Percentiles rank a stretch among this genome's conserved stretches.
Evolutionary conservation across 2,888 invertebrate species (phyloP).

Genomic region (Osmoderma eremita): DNA sequence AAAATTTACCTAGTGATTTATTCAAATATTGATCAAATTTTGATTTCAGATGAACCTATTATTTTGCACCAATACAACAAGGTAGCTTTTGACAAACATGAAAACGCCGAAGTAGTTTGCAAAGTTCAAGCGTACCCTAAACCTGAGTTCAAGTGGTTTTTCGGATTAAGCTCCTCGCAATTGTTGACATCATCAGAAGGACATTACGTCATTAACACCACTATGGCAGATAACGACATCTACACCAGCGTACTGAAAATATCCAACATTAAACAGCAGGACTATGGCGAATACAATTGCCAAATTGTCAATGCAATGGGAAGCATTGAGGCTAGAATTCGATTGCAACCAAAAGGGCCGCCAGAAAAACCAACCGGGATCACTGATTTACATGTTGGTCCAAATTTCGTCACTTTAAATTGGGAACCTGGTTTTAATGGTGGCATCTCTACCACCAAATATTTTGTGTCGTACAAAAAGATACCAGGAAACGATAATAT

Average conservation of each 20-base stretch:
- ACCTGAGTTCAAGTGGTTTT: slow-evolving; percentile 93
- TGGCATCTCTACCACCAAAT: slow-evolving; percentile 85
- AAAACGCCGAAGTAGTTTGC: slow-evolving; percentile 87
- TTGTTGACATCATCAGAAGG: slow-evolving; percentile 83
- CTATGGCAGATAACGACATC: slow-evolving; percentile 84
- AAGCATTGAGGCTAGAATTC: slow-evolving; percentile 77
- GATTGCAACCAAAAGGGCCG: slow-evolving; percentile 85
- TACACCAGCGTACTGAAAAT: slow-evolving; percentile 83
- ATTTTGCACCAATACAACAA: slow-evolving; percentile 85
- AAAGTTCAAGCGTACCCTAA: slow-evolving; percentile 92
- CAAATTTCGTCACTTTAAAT: slow-evolving; percentile 80
- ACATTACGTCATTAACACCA: slow-evolving; percentile 86
- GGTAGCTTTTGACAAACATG: slow-evolving; percentile 86
- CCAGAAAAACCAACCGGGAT: slow-evolving; percentile 85
- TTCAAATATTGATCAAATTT: not conserved
- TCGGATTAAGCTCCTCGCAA: slow-evolving; percentile 78
- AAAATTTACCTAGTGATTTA: too few relatives aligned
- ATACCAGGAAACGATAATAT: slow-evolving; percentile 72
- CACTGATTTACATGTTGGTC: slow-evolving; percentile 78
- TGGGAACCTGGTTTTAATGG: slow-evolving; percentile 95
- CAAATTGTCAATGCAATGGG: slow-evolving; percentile 86
- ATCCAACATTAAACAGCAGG: slow-evolving; percentile 79
- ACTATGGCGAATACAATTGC: slow-evolving; percentile 93
- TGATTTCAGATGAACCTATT: slow-evolving; percentile 80
- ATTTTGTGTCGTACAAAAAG: slow-evolving; percentile 84